Evolutionary conservation across 2,888 invertebrate species (phyloP).

Genomic region (Agonopterix heracliana): DNA sequence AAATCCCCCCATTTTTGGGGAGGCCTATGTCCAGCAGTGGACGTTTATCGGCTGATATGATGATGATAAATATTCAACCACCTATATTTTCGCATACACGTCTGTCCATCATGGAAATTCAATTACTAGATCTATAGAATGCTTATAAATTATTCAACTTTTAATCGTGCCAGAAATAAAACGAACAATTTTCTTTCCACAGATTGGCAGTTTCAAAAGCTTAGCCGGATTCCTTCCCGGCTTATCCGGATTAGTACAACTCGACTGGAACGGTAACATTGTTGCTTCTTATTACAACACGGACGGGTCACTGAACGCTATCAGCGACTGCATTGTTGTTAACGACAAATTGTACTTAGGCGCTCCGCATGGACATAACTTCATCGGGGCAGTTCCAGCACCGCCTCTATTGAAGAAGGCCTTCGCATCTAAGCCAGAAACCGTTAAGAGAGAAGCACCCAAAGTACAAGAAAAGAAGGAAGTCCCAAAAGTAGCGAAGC

Average conservation of each 20-base stretch:
- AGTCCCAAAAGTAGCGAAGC: constrained; percentile 12
- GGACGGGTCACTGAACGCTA: constrained; percentile 66
- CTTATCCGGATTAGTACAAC: constrained; percentile 76
- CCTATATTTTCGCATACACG: too few species aligned
- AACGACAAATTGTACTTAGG: constrained; percentile 81
- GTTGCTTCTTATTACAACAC: constrained; percentile 80
- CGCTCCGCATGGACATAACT: constrained; percentile 78
- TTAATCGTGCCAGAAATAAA: too few species aligned
- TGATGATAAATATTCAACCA: too few species aligned
- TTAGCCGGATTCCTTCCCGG: constrained; percentile 46
- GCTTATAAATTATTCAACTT: too few species aligned
- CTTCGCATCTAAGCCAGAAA: constrained; percentile 28
- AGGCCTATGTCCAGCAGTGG: too few species aligned
- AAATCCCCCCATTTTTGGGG: too few species aligned
- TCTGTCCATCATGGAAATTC: too few species aligned
- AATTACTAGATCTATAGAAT: too few species aligned
- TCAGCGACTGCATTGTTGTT: constrained; percentile 82
- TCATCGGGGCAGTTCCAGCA: constrained; percentile 79
- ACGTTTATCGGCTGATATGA: too few species aligned
- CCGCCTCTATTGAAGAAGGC: constrained; percentile 65
- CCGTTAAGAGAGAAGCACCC: constrained; percentile 15
- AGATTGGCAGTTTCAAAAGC: constrained; percentile 81
- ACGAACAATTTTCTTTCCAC: constrained; percentile 25
- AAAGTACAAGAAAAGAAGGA: constrained; percentile 17
- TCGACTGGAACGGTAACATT: constrained; percentile 84